phyloP scores from a whole-genome alignment of 2,797 vertebrate species.

The Acanthornis magna region DNA sequence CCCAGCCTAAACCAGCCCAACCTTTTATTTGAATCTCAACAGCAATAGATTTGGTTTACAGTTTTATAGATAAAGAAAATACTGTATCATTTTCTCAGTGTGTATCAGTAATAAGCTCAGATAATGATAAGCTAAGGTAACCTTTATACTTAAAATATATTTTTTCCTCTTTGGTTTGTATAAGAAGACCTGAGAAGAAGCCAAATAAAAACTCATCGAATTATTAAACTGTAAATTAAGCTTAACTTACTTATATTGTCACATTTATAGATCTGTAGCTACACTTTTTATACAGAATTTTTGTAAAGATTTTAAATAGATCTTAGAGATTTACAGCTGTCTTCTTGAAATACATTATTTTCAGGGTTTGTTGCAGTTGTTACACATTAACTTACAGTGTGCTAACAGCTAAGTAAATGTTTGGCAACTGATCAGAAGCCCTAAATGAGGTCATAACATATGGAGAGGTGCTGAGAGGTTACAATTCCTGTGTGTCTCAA shows the following conservation, averaged over 20 bases:
- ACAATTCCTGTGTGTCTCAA: background rate
- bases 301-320: background rate
- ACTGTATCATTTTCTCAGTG: background rate
- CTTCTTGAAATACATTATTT: background rate
- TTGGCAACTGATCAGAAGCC: conserved; percentile 26
- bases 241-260: background rate
- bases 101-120: background rate
- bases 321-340: background rate
- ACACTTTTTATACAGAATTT: background rate
- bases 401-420: conserved; percentile 53
- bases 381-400: conserved; percentile 44
- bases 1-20: background rate
- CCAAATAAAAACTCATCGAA: background rate
- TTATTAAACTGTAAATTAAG: background rate
- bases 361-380: background rate
- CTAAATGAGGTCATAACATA: conserved; percentile 20
- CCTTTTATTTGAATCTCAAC: background rate
- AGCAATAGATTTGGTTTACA: background rate
- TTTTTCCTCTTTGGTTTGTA: background rate
- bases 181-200: background rate
- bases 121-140: background rate
- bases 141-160: background rate
- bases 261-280: background rate
- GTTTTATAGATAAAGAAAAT: background rate
- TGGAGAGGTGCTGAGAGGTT: background rate